Evolutionary conservation across 2,113 vertebrate genomes (phyloP).

Genomic region (Cyprinodon brontotheroides): DNA sequence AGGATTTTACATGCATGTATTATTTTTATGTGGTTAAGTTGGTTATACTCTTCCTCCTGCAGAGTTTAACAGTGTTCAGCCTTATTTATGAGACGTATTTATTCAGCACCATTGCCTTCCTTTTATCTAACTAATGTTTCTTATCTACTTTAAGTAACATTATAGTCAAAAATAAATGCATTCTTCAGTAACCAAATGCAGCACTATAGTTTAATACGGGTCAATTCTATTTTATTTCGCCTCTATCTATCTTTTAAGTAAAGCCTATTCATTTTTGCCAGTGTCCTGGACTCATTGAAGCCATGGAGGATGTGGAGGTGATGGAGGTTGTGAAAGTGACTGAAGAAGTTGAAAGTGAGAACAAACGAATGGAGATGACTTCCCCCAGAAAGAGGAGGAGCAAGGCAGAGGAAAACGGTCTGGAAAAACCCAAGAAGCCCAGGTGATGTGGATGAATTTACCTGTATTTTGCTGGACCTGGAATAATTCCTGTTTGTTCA

Average conservation of each 20-base stretch:
- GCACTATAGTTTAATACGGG: no score
- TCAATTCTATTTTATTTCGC: background rate
- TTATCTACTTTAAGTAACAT: background rate
- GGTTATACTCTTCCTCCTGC: background rate
- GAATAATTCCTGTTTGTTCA: constrained; percentile 1
- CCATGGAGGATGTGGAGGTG: constrained; percentile 82
- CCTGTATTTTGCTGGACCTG: background rate
- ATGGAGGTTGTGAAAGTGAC: constrained; percentile 89
- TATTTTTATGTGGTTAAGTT: background rate
- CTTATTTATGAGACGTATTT: background rate
- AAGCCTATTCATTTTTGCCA: background rate
- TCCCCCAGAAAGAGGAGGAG: constrained; percentile 90
- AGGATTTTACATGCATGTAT: constrained; percentile 27
- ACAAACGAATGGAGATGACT: constrained; percentile 79
- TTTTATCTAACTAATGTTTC: background rate
- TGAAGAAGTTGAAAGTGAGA: constrained; percentile 89
- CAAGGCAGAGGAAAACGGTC: constrained; percentile 81
- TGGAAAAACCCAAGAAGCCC: constrained; percentile 90
- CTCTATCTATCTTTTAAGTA: background rate
- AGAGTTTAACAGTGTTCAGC: background rate
- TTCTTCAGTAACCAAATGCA: background rate
- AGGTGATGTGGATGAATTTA: constrained; percentile 75
- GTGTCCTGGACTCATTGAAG: constrained; percentile 14
- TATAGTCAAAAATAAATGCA: background rate
- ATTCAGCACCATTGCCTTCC: background rate